phyloP scores from a whole-genome alignment of 2,113 vertebrate genomes.

The Orycteropus afer region DNA sequence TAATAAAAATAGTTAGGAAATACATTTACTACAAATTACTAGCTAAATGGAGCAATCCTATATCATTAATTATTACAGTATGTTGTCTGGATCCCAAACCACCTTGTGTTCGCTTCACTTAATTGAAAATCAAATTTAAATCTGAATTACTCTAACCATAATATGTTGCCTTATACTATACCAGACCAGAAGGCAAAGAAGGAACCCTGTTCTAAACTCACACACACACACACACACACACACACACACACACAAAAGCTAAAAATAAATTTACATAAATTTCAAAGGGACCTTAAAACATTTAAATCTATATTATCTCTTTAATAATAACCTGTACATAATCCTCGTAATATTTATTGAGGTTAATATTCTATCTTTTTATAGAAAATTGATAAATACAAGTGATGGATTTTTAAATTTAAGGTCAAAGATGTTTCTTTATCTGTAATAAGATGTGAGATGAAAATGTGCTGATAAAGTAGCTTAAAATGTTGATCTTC shows the following conservation, averaged over 20 bases:
- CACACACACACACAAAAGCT: not conserved
- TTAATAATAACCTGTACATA: not conserved
- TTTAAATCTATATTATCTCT: not conserved
- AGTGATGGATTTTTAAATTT: constrained; percentile 60
- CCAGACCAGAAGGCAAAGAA: not conserved
- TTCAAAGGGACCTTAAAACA: not conserved
- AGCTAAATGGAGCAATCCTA: not conserved
- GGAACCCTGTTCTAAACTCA: not conserved
- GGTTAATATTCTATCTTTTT: not conserved
- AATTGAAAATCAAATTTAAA: constrained; percentile 36
- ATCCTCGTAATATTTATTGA: not conserved
- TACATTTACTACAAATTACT: not conserved
- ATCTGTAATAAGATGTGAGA: constrained; percentile 40
- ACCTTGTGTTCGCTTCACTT: not conserved
- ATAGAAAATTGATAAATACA: not conserved
- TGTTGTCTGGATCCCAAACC: not conserved
- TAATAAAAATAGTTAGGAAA: not conserved
- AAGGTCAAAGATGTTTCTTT: constrained; percentile 65
- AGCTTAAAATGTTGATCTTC: constrained; percentile 56
- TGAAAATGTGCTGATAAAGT: constrained; percentile 43
- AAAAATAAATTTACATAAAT: not conserved
- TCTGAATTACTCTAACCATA: not conserved
- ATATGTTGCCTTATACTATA: not conserved
- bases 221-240: not conserved
- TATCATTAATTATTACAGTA: not conserved